Base-by-base conservation (phyloP, 1,140 invertebrate genomes). In the Drosophila rhopaloa region DNA sequence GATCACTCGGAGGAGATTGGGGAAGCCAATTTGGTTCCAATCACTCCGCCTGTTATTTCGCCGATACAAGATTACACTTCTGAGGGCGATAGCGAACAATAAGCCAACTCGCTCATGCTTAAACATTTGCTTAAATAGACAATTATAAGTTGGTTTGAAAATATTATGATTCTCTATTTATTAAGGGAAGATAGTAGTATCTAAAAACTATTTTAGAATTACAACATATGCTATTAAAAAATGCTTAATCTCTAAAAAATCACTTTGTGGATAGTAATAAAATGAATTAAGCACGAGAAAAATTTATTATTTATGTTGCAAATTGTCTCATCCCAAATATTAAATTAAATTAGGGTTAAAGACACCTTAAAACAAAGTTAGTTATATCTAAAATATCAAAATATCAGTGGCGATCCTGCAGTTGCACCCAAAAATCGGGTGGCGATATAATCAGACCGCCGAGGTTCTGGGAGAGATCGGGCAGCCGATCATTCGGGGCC, bases 381-480 rank as follows among this genome's bases (percentile, higher is more conserved):
- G 6, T 35, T 55, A 37, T 16, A 5, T 60, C 38, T 41, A 63
- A 7, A n/a, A 35, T 44, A 7, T 27, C 10, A 5, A 4, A 16
- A 16, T 16, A 16, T 16, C 46, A 61, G 5, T 61, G 51, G 14
- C 89, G 76, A 37, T 90, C 83, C 43, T 86, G 68, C 13, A 91
- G 91, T 73, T 92, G 84, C 6, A 92, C 50, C 93, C 93, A 93
- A 47, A 80, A 91, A 19, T 93, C 91, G 10, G 90, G 91, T 0
- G 93, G 86, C 0, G 74, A 79, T 1, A 82, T 74, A 16, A 93
- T 85, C 4, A 93, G 19, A 0, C 93, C 93, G 16, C 82, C 79
- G 1, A 89, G 8, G 56, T 92, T 92, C 48, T 93, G 90, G 0
- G 89, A 35, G 0, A 92, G 32, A 46, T 82, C 71, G 0, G 92